Conservation (phyloP, 1,140 invertebrate species). For the Zaprionus nigranus region DNA sequence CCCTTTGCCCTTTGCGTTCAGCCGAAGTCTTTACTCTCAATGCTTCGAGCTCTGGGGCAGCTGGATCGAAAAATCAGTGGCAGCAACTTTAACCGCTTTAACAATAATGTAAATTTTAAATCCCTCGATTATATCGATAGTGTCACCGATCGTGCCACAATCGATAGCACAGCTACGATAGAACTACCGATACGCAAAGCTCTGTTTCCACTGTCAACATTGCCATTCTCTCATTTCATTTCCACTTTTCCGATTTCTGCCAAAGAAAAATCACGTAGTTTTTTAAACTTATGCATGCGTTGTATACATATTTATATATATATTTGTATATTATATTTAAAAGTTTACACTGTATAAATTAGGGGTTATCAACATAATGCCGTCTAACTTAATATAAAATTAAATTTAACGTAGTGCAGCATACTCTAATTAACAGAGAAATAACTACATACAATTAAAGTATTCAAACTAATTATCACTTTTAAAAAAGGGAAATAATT, state of each 20-base stretch:
- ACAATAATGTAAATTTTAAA: too few relatives aligned
- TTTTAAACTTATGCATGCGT: conserved; percentile 67
- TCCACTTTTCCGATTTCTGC: background rate
- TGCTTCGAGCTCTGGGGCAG: too few relatives aligned
- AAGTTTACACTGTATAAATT: conserved; percentile 69
- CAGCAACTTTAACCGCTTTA: too few relatives aligned
- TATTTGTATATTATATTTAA: conserved; percentile 42
- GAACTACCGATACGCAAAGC: background rate
- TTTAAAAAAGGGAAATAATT: conserved; percentile 67
- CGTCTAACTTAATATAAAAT: conserved; percentile 57
- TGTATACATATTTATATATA: conserved; percentile 26
- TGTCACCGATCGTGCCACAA: too few relatives aligned
- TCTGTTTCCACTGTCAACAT: background rate
- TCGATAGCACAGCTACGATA: too few relatives aligned
- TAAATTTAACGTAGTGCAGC: conserved; percentile 54
- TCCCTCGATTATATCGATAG: too few relatives aligned
- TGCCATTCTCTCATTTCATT: background rate
- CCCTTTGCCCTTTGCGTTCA: too few relatives aligned
- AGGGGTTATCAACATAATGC: conserved; percentile 56
- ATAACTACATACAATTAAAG: conserved; percentile 70
- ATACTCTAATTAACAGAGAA: conserved; percentile 56
- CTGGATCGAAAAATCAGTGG: too few relatives aligned
- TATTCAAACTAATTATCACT: conserved; percentile 74
- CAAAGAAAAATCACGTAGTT: conserved; percentile 3
- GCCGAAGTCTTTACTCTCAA: too few relatives aligned